Conservation (phyloP, 1,140 invertebrate species). For the Psilanteris sp. region DNA sequence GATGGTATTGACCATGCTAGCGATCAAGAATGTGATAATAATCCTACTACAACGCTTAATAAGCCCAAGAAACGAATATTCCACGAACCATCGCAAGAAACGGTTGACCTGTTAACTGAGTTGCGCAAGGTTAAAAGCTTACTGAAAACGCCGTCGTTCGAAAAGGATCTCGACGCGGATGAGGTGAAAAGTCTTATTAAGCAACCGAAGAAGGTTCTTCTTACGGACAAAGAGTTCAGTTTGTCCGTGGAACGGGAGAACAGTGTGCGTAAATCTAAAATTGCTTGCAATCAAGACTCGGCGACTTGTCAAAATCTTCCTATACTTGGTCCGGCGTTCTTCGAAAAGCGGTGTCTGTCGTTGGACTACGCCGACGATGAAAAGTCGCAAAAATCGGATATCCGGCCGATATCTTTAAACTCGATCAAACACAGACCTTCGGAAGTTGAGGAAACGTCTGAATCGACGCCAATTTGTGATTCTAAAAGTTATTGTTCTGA, state of each 20-base stretch:
- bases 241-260: constrained; percentile 76
- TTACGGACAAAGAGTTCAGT: constrained; percentile 77
- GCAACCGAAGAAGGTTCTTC: constrained; percentile 73
- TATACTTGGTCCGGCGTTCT: constrained; percentile 66
- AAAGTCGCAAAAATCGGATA: constrained; percentile 66
- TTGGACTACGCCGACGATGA: constrained; percentile 77
- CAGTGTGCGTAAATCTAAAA: constrained; percentile 66
- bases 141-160: constrained; percentile 72
- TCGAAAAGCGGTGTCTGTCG: constrained; percentile 74
- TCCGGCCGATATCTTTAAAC: constrained; percentile 69
- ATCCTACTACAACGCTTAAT: constrained; percentile 54
- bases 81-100: constrained; percentile 77
- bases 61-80: constrained; percentile 66
- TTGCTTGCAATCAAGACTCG: neutral
- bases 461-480: constrained; percentile 66
- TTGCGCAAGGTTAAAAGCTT: constrained; percentile 75
- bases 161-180: constrained; percentile 67
- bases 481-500: constrained; percentile 73
- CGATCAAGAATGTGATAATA: constrained; percentile 69
- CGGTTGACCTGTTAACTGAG: constrained; percentile 75
- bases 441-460: constrained; percentile 63
- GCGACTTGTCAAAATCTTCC: constrained; percentile 3
- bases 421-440: constrained; percentile 68
- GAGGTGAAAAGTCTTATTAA: constrained; percentile 50
- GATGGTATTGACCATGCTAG: constrained; percentile 71